Base-by-base conservation (phyloP, 2,797 vertebrate species). In the Pelochelys cantorii region DNA sequence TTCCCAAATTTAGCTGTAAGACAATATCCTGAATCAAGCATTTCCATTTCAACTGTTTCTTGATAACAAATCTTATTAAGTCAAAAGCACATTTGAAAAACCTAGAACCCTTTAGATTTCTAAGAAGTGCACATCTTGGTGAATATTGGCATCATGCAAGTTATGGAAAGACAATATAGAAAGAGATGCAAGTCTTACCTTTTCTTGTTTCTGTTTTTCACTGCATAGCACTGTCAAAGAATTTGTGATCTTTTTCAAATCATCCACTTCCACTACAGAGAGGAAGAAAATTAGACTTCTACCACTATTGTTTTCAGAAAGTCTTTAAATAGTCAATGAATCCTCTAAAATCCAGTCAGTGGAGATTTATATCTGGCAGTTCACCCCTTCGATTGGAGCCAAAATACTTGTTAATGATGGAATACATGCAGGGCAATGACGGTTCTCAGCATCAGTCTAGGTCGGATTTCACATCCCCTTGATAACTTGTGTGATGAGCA, bases 141-240 rank as follows among this genome's bases (percentile, higher is more conserved):
- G 0, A 31, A 14, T 8, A 3, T 3, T 13, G n/a, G 15, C 5
- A 2, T 0, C 2, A 25, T 62, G 48, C 25, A 77, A 77, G 74
- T 27, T 77, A 48, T 17, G 14, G 6, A 77, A 77, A 77, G 14
- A 52, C 14, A 48, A 3, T 10, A 48, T 3, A 29, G 25, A 55
- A 17, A 22, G 27, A 3, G 25, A 3, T 0, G 0, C 1, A 1
- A 5, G 0, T n/a, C 98, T 98, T 95, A 99, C 99, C 98, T 99
- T 99, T 98, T 99, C 99, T 97, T 99, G 99, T 98, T 99, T 99
- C 97, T 99, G 99, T 98, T 99, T 99, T 98, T 99, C 99, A 98
- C 97, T 99, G 97, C 99, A 99, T 97, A 99, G 98, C 87, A 98
- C 99, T 95, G 99, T 98, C 97, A 99, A 95, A 77, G 99, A 98